Evolutionary conservation across 1,140 invertebrate species (phyloP).

Genomic region (Dufourea novaeangliae): DNA sequence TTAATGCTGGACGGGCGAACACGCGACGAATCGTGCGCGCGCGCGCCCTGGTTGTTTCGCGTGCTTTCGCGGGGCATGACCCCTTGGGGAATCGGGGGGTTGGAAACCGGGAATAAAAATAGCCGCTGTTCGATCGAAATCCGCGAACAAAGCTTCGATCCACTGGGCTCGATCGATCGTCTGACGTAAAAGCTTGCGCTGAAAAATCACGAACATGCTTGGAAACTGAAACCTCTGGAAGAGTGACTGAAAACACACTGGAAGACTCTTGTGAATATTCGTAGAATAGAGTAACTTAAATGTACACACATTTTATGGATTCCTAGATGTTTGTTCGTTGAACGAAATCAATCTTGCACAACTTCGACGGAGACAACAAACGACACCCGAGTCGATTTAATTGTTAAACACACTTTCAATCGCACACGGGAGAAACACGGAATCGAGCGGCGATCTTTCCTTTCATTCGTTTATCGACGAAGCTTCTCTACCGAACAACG

Average conservation of each 20-base stretch:
- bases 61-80: slow-evolving; percentile 31
- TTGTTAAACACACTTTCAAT: neutral
- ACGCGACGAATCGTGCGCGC: slow-evolving; percentile 20
- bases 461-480: neutral
- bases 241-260: no score
- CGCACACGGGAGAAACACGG: neutral
- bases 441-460: neutral
- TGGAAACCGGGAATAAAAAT: slow-evolving; percentile 6
- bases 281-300: no score
- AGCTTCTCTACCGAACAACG: neutral
- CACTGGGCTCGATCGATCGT: neutral
- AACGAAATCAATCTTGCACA: neutral
- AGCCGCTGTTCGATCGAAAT: neutral
- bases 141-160: neutral
- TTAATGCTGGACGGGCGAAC: slow-evolving; percentile 21
- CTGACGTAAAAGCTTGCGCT: neutral
- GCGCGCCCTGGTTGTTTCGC: slow-evolving; percentile 31
- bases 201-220: neutral
- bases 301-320: no score
- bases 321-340: no score
- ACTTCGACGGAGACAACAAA: neutral
- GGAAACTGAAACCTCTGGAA: no score
- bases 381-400: neutral
- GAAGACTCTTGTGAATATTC: no score
- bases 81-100: neutral